These are phyloP conservation scores for Blastomussa wellsi DNA, from an alignment of 92 coral and sea anemone species.

Conservation along the genomic window DNA sequence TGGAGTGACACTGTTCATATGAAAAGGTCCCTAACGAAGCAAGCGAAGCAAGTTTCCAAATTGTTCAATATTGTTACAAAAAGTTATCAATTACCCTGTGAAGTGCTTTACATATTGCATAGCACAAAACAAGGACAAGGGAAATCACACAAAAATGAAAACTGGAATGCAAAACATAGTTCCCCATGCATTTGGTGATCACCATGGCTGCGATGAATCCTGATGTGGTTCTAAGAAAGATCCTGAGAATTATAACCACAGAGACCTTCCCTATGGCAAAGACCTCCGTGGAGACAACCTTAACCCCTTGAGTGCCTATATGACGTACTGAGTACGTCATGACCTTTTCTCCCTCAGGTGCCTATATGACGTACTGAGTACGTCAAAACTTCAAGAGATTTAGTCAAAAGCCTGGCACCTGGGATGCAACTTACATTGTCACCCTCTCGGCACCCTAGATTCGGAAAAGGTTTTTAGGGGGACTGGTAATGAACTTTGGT, in stretches of 20 bases:
- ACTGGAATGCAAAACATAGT: slow-evolving; percentile 7
- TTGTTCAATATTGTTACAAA: slow-evolving; percentile 10
- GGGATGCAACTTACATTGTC: too few relatives aligned
- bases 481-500: too few relatives aligned
- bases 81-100: slow-evolving; percentile 26
- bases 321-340: too few relatives aligned
- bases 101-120: slow-evolving; percentile 35
- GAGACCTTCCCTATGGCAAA: slow-evolving; percentile 29
- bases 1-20: background rate
- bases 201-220: slow-evolving; percentile 4
- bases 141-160: slow-evolving; percentile 6
- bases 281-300: slow-evolving; percentile 25
- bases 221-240: slow-evolving; percentile 39
- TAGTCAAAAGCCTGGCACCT: too few relatives aligned
- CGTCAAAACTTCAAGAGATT: too few relatives aligned
- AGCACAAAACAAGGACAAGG: slow-evolving; percentile 1
- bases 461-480: too few relatives aligned
- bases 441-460: too few relatives aligned
- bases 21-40: background rate
- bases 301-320: too few relatives aligned
- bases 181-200: slow-evolving; percentile 50
- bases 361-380: too few relatives aligned
- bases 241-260: slow-evolving; percentile 18
- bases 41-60: background rate
- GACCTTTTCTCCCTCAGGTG: too few relatives aligned